Evolutionary conservation across 2,113 vertebrate species (phyloP).

Genomic region (Pardalotus punctatus): DNA sequence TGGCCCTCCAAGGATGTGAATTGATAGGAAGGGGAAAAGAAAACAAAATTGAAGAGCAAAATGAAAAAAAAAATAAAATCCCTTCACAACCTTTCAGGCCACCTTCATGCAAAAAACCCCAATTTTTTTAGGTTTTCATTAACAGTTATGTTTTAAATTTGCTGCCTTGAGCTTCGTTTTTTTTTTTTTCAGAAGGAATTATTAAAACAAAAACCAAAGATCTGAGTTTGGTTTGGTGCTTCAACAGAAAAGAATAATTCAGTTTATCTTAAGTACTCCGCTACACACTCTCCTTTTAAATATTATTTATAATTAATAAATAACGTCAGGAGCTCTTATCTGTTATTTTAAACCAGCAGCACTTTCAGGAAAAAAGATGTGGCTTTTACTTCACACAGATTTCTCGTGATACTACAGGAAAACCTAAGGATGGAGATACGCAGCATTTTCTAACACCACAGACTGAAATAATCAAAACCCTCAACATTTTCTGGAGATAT

Average conservation of each 20-base stretch:
- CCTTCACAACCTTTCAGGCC: neutral
- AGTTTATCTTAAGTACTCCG: neutral
- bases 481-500: neutral
- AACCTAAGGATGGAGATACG: neutral
- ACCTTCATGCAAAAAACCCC: neutral
- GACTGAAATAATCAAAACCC: neutral
- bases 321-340: neutral
- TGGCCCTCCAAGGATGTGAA: neutral
- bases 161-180: neutral
- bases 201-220: neutral
- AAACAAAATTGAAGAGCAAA: neutral
- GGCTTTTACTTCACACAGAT: neutral
- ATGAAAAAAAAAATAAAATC: neutral
- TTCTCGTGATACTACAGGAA: neutral
- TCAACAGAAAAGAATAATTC: neutral
- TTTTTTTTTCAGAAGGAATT: neutral
- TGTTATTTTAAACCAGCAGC: neutral
- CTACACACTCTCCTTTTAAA: neutral
- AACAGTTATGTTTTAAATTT: neutral
- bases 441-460: neutral
- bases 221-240: neutral
- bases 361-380: neutral
- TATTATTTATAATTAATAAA: neutral
- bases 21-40: neutral
- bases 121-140: neutral